Conservation (phyloP, 2,113 vertebrate species). For the Cricetomys ansorgei region DNA sequence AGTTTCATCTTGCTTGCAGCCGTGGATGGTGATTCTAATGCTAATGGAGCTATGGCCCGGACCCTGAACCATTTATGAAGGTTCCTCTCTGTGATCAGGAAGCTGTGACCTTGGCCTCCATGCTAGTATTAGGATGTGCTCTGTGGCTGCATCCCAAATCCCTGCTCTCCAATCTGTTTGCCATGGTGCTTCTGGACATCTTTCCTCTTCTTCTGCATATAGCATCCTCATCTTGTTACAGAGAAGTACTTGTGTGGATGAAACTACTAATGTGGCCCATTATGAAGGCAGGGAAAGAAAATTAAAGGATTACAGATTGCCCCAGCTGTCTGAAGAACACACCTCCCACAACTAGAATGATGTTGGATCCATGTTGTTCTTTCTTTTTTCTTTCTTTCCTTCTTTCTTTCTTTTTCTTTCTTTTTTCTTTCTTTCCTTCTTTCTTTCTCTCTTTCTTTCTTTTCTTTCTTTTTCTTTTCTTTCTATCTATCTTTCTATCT, state of each 20-base stretch:
- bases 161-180: constrained; percentile 86
- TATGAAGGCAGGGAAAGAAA: constrained; percentile 75
- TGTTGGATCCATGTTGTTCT: neutral
- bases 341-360: constrained; percentile 64
- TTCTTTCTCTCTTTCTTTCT: neutral
- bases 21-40: constrained; percentile 60
- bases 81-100: constrained; percentile 71
- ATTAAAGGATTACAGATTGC: constrained; percentile 66
- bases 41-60: constrained; percentile 77
- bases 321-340: constrained; percentile 73
- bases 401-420: neutral
- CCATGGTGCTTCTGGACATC: constrained; percentile 82
- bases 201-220: constrained; percentile 68
- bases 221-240: constrained; percentile 74
- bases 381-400: neutral
- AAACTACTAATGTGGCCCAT: constrained; percentile 84
- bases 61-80: constrained; percentile 76
- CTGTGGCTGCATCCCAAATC: constrained; percentile 84
- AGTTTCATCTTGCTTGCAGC: constrained; percentile 36
- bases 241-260: constrained; percentile 81
- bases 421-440: neutral
- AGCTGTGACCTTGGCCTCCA: constrained; percentile 80
- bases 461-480: neutral
- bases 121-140: constrained; percentile 80
- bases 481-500: neutral